Base-by-base conservation (phyloP, 2,113 vertebrate species). In the Parus major region DNA sequence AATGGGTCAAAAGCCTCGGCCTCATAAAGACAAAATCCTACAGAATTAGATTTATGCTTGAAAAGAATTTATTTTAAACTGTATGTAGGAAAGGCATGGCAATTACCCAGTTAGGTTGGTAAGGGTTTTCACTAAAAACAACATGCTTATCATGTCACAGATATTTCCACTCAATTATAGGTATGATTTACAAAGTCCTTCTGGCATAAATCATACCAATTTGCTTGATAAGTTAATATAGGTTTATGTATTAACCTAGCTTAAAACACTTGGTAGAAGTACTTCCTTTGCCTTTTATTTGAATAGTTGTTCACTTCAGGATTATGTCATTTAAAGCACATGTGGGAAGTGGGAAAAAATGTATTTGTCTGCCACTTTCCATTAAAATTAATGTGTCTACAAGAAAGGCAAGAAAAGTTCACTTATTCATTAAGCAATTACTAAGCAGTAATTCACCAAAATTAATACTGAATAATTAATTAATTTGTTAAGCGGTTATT, bases 131-230 rank as follows among this genome's bases (percentile, higher is more conserved):
- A 29, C 15, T 65, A 36, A 56, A 79, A 87, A 3, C 18, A 59
- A 23, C 35, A 63, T 0, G 0, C 9, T 70, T 47, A 16, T 68
- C 18, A 63, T 77, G 36, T n/a, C 33, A 61, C 1, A 10, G 17
- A 8, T 69, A 64, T 46, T 92, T 60, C 75, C 64, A 3, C 5
- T 82, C 22, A 82, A 72, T 49, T 77, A 12, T 12, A 60, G 56
- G 10, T 69, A 52, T 27, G 49, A 60, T 72, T 76, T 68, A 59
- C 16, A 44, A 76, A 60, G 33, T 52, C 44, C 24, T 72, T 88
- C 49, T 82, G 63, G 56, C 17, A 44, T 27, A 75, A 89, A 87
- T 52, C 0, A 63, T 50, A 59, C 4, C 7, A 59, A 23, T 33
- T 66, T 60, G 44, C 31, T 64, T 64, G 41, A 42, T 52, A 31